Evolutionary conservation across 2,888 invertebrate genomes (phyloP).

Genomic region (Chrysina gloriosa): DNA sequence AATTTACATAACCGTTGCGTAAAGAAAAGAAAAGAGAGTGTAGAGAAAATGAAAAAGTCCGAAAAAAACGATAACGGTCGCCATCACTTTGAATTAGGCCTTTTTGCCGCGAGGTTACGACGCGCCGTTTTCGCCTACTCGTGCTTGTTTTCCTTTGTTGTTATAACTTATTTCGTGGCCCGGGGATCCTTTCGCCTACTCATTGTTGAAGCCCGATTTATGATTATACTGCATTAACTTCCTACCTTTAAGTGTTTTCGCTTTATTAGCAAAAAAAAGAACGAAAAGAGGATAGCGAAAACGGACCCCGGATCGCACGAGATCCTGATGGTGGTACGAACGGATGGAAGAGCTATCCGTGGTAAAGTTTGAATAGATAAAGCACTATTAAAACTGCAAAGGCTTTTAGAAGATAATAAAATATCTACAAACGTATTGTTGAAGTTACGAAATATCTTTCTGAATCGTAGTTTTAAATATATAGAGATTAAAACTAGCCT

Average conservation of each 20-base stretch:
- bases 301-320: background rate
- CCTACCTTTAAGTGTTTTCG: constrained; percentile 23
- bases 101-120: constrained; percentile 16
- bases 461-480: too few relatives aligned
- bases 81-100: constrained; percentile 34
- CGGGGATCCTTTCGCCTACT: constrained; percentile 21
- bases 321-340: too few relatives aligned
- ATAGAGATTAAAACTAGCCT: too few relatives aligned
- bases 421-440: too few relatives aligned
- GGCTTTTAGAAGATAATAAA: too few relatives aligned
- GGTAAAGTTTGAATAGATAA: too few relatives aligned
- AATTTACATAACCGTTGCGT: constrained; percentile 24
- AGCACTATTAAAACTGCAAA: too few relatives aligned
- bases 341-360: too few relatives aligned
- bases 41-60: constrained; percentile 18
- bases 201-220: constrained; percentile 24
- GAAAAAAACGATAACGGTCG: constrained; percentile 27
- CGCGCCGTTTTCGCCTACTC: constrained; percentile 7
- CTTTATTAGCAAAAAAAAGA: constrained; percentile 30
- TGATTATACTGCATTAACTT: constrained; percentile 33
- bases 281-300: background rate
- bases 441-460: too few relatives aligned
- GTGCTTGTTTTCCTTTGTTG: constrained; percentile 31
- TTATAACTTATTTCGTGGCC: constrained; percentile 22
- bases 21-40: background rate